A percentile compares a stretch with the other conserved stretches of the same genome.
Conservation (phyloP, 2,113 vertebrate species). For the Lathamus discolor region DNA sequence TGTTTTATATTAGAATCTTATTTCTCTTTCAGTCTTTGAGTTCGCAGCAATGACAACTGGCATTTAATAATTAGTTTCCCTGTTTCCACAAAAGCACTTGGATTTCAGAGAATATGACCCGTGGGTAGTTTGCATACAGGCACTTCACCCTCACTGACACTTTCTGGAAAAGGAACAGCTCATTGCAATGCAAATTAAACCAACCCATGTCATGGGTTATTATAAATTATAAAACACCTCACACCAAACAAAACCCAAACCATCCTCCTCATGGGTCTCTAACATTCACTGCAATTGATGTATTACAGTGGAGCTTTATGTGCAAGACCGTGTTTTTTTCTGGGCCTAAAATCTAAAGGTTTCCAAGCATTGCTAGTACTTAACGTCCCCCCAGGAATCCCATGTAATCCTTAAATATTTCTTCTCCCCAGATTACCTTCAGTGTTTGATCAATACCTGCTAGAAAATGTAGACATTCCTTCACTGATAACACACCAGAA, state of each 20-base stretch:
- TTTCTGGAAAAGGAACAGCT: neutral
- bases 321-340: neutral
- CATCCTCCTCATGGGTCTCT: neutral
- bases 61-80: conserved; percentile 22
- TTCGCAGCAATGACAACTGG: neutral
- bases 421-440: neutral
- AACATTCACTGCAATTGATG: neutral
- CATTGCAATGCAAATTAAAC: conserved; percentile 21
- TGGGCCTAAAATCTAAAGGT: neutral
- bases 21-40: neutral
- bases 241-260: neutral
- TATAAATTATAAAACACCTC: neutral
- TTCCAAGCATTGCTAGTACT: neutral
- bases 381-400: neutral
- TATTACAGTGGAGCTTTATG: neutral
- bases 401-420: neutral
- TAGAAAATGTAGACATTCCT: neutral
- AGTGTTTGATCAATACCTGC: neutral
- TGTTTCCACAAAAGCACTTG: neutral
- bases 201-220: neutral
- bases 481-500: accelerated
- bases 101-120: neutral
- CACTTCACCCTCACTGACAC: neutral
- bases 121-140: neutral
- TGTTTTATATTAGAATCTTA: neutral